A percentile compares a stretch with the other conserved stretches of the same genome.
Evolutionary conservation across 2,888 invertebrate species (phyloP).

Genomic region (Spilosoma lubricipeda): DNA sequence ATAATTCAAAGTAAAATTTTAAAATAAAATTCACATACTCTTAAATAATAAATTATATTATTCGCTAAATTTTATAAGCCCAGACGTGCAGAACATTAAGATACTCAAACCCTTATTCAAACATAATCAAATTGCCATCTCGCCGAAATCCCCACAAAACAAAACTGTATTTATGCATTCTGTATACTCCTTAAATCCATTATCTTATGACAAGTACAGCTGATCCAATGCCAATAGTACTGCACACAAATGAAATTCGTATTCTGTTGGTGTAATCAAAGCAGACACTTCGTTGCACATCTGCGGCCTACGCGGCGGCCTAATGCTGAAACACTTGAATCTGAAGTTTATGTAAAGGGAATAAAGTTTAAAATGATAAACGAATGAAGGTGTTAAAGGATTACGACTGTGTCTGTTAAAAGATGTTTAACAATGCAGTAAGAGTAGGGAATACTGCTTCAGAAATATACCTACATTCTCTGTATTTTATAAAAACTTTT

Average conservation of each 20-base stretch:
- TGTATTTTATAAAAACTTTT: not conserved
- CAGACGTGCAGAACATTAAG: constrained; percentile 35
- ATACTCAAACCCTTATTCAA: constrained; percentile 37
- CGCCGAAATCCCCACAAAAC: constrained; percentile 56
- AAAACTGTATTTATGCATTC: constrained; percentile 61
- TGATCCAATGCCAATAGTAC: constrained; percentile 63
- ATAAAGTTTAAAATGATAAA: constrained; percentile 31
- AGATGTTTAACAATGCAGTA: constrained; percentile 44
- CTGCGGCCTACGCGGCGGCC: constrained; percentile 65
- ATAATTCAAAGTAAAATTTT: constrained; percentile 5
- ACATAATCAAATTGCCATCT: constrained; percentile 58
- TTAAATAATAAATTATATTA: constrained; percentile 4
- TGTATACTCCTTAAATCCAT: constrained; percentile 67
- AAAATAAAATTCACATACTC: not conserved
- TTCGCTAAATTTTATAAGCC: constrained; percentile 11
- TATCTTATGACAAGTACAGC: constrained; percentile 72
- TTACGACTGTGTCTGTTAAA: constrained; percentile 60
- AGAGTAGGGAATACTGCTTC: constrained; percentile 24
- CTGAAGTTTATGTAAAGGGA: constrained; percentile 45
- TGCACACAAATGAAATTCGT: constrained; percentile 78
- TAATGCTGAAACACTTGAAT: constrained; percentile 34
- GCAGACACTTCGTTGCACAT: constrained; percentile 79
- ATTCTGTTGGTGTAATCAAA: constrained; percentile 78
- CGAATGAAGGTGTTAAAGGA: constrained; percentile 58
- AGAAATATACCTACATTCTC: constrained; percentile 20